Conservation (phyloP, 2,888 invertebrate species). For the Tiliacea citrago region DNA sequence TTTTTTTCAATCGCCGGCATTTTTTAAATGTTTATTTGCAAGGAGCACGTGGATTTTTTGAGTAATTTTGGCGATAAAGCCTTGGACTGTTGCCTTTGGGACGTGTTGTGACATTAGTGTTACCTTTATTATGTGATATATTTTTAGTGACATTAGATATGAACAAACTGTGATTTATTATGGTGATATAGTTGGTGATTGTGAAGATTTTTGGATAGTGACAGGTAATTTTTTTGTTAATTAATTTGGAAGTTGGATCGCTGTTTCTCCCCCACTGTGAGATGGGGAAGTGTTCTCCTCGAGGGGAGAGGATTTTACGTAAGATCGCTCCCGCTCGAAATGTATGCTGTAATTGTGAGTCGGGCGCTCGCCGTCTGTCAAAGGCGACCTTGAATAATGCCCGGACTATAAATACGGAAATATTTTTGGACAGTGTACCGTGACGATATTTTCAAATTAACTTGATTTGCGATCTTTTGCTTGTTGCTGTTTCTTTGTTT, state of each 20-base stretch:
- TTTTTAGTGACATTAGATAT: constrained; percentile 88
- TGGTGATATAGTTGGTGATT: constrained; percentile 89
- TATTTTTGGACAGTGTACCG: constrained; percentile 82
- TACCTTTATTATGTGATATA: constrained; percentile 89
- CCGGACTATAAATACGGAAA: constrained; percentile 89
- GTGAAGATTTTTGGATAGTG: constrained; percentile 84
- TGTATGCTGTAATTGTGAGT: constrained; percentile 79
- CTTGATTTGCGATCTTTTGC: constrained; percentile 75
- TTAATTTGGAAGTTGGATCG: constrained; percentile 78
- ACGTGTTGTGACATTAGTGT: constrained; percentile 90
- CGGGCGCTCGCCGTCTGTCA: constrained; percentile 83
- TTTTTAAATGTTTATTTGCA: constrained; percentile 88
- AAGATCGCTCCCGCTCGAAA: constrained; percentile 78
- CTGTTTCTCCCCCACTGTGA: constrained; percentile 64
- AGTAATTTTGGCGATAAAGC: constrained; percentile 85
- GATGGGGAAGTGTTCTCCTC: constrained; percentile 65
- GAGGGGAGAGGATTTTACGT: constrained; percentile 81
- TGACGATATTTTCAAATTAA: constrained; percentile 77
- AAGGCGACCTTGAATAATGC: constrained; percentile 86
- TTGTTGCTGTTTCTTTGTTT: constrained; percentile 69
- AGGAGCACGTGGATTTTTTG: constrained; percentile 87
- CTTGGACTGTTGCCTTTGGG: constrained; percentile 89
- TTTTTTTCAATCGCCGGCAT: constrained; percentile 83
- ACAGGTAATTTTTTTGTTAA: constrained; percentile 81
- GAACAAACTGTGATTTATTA: constrained; percentile 90